Evolutionary conservation across 1,140 invertebrate species (phyloP), one percentile per base, ranked within the genome.

Genomic region (Scylla paramamosain): DNA sequence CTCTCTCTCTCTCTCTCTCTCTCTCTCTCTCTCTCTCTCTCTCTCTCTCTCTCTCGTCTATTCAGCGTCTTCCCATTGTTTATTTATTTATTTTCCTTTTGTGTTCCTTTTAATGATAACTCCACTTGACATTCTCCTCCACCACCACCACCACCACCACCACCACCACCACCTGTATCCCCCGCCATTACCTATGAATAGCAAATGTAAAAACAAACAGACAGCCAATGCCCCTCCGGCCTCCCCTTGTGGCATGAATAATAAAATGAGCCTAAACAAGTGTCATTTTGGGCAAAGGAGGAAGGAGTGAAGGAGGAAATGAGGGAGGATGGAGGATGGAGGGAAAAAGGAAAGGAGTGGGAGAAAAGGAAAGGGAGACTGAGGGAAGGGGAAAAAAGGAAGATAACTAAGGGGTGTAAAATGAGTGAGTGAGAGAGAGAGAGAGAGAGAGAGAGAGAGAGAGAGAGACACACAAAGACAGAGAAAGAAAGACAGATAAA

Each of bases 171-270:
- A 25, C 83, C 14, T 4, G 31, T 1, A n/a, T 31, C 16, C 94
- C 90, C 94, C 46, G 82, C 94, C 94, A 95, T 95, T 95, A 95
- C 77, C 94, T 86, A 95, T 95, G 94, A 95, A 95, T 95, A 95
- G 94, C 94, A 95, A 92, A 95, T 95, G 94, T 91, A 94, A 87
- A 95, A 95, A 95, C 94, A 95, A 91, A 95, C 94, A 95, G 20
- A 39, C 90, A 84, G 29, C 90, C 77, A 91, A 95, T 91, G 48
- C 46, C 77, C 90, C 45, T 29, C 59, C 25, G 28, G 39, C 45
- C 52, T 20, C 82, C 94, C 90, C 90, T 91, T 28, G 20, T 31
- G 6, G 89, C 31, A 95, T 95, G 94, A 95, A 95, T 95, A 95
- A 95, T 95, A 95, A 92, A 95, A 95, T 87, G 28, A 91, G 39